These are phyloP conservation scores for Pipistrellus nathusii DNA, from an alignment of 2,797 vertebrate species.

Conservation along the genomic window DNA sequence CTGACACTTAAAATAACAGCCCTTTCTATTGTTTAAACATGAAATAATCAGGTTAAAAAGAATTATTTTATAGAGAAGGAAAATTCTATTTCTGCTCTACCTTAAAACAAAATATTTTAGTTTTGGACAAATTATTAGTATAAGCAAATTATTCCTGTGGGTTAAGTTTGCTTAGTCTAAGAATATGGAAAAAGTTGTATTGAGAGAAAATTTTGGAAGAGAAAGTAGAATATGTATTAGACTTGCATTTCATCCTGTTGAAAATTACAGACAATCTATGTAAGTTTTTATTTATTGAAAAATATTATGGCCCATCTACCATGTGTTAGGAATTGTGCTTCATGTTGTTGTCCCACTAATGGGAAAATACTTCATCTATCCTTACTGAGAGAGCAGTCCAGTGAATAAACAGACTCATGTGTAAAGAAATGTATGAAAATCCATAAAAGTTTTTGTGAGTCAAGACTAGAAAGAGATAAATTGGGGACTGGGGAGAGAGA, in stretches of 20 bases:
- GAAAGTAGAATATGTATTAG: neutral
- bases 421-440: neutral
- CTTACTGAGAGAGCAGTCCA: neutral
- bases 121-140: neutral
- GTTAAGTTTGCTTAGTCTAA: neutral
- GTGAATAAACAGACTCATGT: neutral
- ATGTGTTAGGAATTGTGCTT: neutral
- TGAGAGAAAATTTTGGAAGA: neutral
- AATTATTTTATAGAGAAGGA: neutral
- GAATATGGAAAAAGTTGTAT: neutral
- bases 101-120: conserved; percentile 19
- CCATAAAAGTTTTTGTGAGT: neutral
- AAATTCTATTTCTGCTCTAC: neutral
- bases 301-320: neutral
- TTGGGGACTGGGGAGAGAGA: neutral
- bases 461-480: neutral
- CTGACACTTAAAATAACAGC: conserved; percentile 13
- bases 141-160: neutral
- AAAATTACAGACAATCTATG: neutral
- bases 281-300: neutral
- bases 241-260: neutral
- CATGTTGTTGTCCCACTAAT: neutral
- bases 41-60: neutral
- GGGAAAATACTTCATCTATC: neutral
- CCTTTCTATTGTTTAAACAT: neutral